phyloP scores from a whole-genome alignment of 2,797 vertebrate genomes.

The Anas bahamensis region DNA sequence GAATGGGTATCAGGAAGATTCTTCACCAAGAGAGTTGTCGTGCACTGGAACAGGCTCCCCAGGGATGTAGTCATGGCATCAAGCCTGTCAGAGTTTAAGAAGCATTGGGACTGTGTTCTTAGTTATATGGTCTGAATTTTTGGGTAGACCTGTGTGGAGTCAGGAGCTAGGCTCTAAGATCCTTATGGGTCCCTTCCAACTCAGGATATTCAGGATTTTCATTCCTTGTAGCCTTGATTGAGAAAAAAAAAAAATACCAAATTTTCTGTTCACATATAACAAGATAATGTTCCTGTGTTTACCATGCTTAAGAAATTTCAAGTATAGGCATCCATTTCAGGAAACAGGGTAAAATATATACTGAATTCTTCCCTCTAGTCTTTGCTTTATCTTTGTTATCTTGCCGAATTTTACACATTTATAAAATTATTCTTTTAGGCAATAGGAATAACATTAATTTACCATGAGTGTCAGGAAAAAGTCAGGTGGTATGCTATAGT shows the following conservation, averaged over 20 bases:
- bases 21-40: too few relatives aligned
- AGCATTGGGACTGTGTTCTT: too few relatives aligned
- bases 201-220: neutral
- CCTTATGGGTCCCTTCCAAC: too few relatives aligned
- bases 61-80: too few relatives aligned
- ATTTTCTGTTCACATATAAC: neutral
- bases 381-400: neutral
- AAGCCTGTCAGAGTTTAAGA: too few relatives aligned
- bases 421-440: neutral
- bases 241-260: neutral
- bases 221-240: neutral
- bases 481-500: neutral
- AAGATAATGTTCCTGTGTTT: neutral
- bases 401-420: neutral
- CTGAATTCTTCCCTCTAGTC: neutral
- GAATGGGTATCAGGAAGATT: too few relatives aligned
- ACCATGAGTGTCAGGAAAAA: neutral
- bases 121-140: too few relatives aligned
- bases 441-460: neutral
- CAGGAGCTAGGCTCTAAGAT: too few relatives aligned
- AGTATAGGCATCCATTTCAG: neutral
- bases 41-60: too few relatives aligned
- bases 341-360: neutral
- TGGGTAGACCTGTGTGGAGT: too few relatives aligned
- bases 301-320: neutral